Percentiles rank a stretch among this genome's conserved stretches.
phyloP scores from a whole-genome alignment of 2,113 vertebrate genomes.

The Todiramphus chloris region DNA sequence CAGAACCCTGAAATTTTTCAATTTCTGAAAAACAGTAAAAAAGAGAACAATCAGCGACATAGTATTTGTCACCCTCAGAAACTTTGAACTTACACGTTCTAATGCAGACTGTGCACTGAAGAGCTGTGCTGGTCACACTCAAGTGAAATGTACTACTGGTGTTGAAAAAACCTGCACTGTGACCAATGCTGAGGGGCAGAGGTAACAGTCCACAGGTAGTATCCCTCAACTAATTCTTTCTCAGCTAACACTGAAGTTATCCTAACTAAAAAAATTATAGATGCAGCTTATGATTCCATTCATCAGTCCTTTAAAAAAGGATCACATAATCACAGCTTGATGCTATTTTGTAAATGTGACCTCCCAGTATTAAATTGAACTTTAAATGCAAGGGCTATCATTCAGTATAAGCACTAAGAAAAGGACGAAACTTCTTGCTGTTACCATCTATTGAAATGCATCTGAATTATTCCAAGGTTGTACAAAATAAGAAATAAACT shows the following conservation, averaged over 20 bases:
- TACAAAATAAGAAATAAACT: too few species aligned
- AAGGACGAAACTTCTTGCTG: too few species aligned
- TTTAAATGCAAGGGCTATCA: too few species aligned
- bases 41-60: not conserved
- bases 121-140: fast-evolving
- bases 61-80: not conserved
- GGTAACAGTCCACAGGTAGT: not conserved
- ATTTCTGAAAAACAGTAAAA: constrained; percentile 84
- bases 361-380: too few species aligned
- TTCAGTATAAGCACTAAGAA: too few species aligned
- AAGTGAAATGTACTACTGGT: fast-evolving
- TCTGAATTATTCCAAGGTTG: too few species aligned
- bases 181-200: not conserved
- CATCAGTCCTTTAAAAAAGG: not conserved
- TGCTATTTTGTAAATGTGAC: not conserved
- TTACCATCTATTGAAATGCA: too few species aligned
- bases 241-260: not conserved
- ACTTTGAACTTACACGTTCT: not conserved
- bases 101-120: not conserved
- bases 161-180: not conserved
- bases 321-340: not conserved
- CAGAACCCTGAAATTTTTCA: constrained; percentile 91
- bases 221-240: not conserved
- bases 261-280: not conserved
- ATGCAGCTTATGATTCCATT: not conserved